Base-by-base conservation (phyloP, 2,888 invertebrate species). In the Vanessa cardui region DNA sequence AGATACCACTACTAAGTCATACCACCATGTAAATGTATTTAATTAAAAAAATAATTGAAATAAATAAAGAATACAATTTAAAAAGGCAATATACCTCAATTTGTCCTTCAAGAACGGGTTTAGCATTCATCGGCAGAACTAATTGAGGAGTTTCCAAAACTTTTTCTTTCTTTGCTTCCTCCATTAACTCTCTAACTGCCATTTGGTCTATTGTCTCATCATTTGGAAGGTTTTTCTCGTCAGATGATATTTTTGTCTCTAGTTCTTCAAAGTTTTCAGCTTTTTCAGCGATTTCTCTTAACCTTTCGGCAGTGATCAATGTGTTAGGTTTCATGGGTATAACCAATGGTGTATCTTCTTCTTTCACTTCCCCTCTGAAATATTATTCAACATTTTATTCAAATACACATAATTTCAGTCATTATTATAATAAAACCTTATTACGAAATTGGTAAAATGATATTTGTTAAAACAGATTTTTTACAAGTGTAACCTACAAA, bases 171-270 rank as follows among this genome's bases (percentile, higher is more conserved):
- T 87, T 88, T 0, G 93, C 85, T 78, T 95, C 95, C 73, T 94
- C 93, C 56, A 97, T 79, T 45, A 97, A 87, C 87, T 97, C 97
- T 71, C 94, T 92, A 0, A 95, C 95, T 21, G 96, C 97, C 83
- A 95, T 94, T 82, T 96, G 95, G 68, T 97, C 97, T 31, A 91
- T 68, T 0, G 86, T 83, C 77, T 82, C 89, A 85, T 83, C 84
- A 72, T 81, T 77, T 9, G 79, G 71, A 58, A 54, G 60, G 78
- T 73, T 64, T 12, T 72, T 66, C n/a, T 66, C 61, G 26, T 69
- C 58, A 50, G 62, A 59, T 6, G 58, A 46, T 18, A 84, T 78
- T 60, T 84, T 85, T 5, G 68, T 44, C 33, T 90, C 92, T 58
- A 93, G 86, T 54, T 94, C 92, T 73, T 94, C 93, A 64, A 94